Evolutionary conservation across 2,113 vertebrate species (phyloP).

Genomic region (Corydoras sp.): DNA sequence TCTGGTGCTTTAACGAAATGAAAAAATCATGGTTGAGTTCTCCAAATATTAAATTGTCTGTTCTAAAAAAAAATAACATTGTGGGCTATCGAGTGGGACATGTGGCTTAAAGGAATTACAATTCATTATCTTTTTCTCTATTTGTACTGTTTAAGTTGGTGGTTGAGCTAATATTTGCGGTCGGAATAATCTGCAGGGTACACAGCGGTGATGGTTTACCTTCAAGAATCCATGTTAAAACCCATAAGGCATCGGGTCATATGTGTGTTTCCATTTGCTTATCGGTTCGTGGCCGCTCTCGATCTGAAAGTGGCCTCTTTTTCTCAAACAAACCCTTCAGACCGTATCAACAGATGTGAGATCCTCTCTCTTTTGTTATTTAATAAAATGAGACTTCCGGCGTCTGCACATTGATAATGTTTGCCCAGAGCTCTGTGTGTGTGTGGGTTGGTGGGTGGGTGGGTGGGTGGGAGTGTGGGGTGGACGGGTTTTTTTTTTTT

Average conservation of each 20-base stretch:
- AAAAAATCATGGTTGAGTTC: too few relatives aligned
- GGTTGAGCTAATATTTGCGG: constrained; percentile 17
- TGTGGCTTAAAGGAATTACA: constrained; percentile 10
- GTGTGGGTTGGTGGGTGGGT: constrained; percentile 54
- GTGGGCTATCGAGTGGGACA: not conserved
- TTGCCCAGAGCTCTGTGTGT: constrained; percentile 56
- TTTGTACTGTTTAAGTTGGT: constrained; percentile 1
- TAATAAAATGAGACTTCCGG: constrained; percentile 73
- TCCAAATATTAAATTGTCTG: too few relatives aligned
- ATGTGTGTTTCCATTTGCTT: constrained; percentile 11
- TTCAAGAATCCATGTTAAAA: constrained; percentile 9
- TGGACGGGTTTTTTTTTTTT: too few relatives aligned
- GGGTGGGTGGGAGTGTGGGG: constrained; percentile 29
- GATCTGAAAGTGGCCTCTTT: constrained; percentile 16
- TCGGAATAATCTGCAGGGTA: constrained; percentile 2
- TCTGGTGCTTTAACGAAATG: too few relatives aligned
- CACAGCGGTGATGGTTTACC: not conserved
- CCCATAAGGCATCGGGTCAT: not conserved
- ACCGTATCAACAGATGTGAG: constrained; percentile 45
- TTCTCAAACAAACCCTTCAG: constrained; percentile 34
- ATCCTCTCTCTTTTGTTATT: constrained; percentile 37
- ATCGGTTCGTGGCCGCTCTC: constrained; percentile 13
- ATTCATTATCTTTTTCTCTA: not conserved
- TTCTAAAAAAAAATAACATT: too few relatives aligned
- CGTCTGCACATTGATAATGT: constrained; percentile 64